Percentiles rank a stretch among this genome's conserved stretches.
Evolutionary conservation across 2,797 vertebrate genomes (phyloP).

Genomic region (Momotus momota): DNA sequence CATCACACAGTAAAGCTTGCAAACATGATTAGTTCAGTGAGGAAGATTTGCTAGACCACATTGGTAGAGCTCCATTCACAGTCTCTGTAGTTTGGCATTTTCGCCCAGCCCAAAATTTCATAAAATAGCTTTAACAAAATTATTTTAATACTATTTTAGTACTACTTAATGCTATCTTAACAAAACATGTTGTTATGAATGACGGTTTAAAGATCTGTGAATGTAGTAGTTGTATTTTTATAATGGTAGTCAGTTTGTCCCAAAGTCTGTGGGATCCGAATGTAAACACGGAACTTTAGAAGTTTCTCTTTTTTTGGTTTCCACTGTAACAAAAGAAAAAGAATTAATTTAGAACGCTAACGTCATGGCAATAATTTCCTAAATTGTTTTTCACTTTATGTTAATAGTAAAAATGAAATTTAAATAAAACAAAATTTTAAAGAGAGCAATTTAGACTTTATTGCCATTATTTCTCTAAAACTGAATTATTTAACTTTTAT

Average conservation of each 20-base stretch:
- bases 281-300: background rate
- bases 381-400: constrained; percentile 4
- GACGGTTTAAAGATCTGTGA: background rate
- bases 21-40: background rate
- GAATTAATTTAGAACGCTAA: background rate
- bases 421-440: background rate
- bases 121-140: background rate
- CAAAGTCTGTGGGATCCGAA: background rate
- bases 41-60: background rate
- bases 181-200: background rate
- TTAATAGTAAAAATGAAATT: background rate
- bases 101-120: background rate
- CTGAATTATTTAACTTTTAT: background rate
- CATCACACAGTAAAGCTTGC: background rate
- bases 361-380: background rate
- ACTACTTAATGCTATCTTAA: background rate
- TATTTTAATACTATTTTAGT: background rate
- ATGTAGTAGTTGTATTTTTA: background rate
- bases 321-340: background rate
- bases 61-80: background rate
- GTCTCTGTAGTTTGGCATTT: background rate
- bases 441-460: background rate
- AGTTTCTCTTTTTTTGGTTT: background rate
- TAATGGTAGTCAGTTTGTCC: background rate
- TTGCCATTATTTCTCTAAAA: background rate